Evolutionary conservation across 2,797 vertebrate genomes (phyloP).

Genomic region (Uromys caudimaculatus): DNA sequence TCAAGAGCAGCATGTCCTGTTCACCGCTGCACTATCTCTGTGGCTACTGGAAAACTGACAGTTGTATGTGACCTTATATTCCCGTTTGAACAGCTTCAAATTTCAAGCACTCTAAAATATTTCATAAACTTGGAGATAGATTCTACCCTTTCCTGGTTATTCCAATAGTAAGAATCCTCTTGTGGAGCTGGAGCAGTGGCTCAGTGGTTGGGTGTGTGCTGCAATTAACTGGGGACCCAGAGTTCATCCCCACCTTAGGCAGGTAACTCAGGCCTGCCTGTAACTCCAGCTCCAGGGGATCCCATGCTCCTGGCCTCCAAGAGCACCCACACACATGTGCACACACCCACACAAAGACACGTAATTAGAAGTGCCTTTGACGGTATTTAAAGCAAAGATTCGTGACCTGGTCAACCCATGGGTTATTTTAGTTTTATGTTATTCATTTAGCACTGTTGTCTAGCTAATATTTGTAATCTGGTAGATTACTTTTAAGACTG

Average conservation of each 20-base stretch:
- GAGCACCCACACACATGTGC: background rate
- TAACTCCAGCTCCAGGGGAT: background rate
- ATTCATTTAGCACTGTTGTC: slow-evolving; percentile 38
- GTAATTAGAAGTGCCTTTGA: background rate
- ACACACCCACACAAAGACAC: background rate
- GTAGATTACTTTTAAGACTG: background rate
- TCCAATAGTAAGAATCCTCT: slow-evolving; percentile 10
- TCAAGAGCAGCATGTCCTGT: background rate
- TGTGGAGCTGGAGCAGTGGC: background rate
- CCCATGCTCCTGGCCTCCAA: background rate
- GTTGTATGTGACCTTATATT: background rate
- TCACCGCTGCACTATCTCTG: background rate
- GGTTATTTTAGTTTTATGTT: slow-evolving; percentile 36
- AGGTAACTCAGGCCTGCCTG: background rate
- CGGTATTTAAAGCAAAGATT: slow-evolving; percentile 21
- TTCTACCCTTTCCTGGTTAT: background rate
- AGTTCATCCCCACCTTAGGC: background rate
- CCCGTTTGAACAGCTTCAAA: background rate
- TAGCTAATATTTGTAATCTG: slow-evolving; percentile 20
- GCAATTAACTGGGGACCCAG: background rate
- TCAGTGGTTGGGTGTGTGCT: background rate
- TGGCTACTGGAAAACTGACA: background rate
- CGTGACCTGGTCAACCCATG: background rate
- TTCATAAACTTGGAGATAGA: slow-evolving; percentile 26
- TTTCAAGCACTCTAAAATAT: background rate